phyloP scores from a whole-genome alignment of 2,113 vertebrate genomes.

The Glaucidium brasilianum region DNA sequence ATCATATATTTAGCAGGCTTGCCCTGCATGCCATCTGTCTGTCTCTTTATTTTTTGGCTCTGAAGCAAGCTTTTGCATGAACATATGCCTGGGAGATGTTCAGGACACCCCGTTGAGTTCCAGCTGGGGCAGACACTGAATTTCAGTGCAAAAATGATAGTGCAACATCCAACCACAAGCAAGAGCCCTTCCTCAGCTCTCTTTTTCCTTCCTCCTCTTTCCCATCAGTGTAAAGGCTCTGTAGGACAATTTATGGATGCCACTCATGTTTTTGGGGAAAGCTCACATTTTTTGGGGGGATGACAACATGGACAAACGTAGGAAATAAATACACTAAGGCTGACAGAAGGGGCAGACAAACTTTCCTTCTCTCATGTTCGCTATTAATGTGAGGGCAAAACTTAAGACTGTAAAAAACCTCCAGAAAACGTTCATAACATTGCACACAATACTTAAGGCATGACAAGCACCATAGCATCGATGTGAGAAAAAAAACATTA shows the following conservation, averaged over 20 bases:
- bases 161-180: not conserved
- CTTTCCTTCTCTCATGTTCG: rapidly evolving
- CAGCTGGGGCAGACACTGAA: not conserved
- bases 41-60: not conserved
- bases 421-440: too few relatives aligned
- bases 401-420: not conserved
- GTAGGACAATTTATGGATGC: not conserved
- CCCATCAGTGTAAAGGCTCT: not conserved
- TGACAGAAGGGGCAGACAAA: not conserved
- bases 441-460: not conserved
- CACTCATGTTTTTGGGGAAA: not conserved
- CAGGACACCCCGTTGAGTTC: not conserved
- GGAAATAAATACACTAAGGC: not conserved
- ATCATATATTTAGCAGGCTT: not conserved
- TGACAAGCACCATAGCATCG: not conserved
- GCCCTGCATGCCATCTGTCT: not conserved
- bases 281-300: not conserved
- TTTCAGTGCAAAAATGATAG: not conserved
- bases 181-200: not conserved
- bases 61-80: not conserved
- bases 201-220: not conserved
- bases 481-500: not conserved
- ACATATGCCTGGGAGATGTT: not conserved
- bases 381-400: not conserved
- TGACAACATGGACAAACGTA: not conserved